Evolutionary conservation across 2,888 invertebrate species (phyloP), one percentile per base, ranked within the genome.

Genomic region (Anticlea derivata): DNA sequence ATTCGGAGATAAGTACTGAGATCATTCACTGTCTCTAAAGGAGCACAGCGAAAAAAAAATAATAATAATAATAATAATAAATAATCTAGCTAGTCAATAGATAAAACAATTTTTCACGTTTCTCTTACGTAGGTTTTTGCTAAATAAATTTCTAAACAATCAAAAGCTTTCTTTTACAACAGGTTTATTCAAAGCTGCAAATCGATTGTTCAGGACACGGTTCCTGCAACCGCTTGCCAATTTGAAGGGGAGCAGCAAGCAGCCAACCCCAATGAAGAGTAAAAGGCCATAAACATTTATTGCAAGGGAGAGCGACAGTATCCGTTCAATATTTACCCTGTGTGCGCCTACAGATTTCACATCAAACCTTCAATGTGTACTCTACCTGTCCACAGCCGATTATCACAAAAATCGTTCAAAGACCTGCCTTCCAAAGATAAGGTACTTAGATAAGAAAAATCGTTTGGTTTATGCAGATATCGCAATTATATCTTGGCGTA

Each of bases 321-420:
- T 40, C 27, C 8, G 35, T 35, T 34, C 29, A 12, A 39, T 20
- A 38, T 37, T 37, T 24, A 5, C 27, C 20, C n/a, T 13, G 26
- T 24, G 13, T n/a, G 27, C 22, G 20, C 22, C 50, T 40, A 44
- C 66, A 65, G 58, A 72, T 78, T 75, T 71, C 70, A 70, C 65
- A 75, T 70, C 68, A 62, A 70, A 62, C 56, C 52, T 65, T 13
- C 43, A 55, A 53, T 52, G 50, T 56, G 11, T 22, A 31, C 17
- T 24, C 20, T 49, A 44, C 34, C 38, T 55, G 50, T 41, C 26
- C 43, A 39, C 50, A 20, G 17, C 46, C 39, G 44, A 43, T 50
- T 58, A 60, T 40, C 46, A 44, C 60, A 58, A 50, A 62, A 50
- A 62, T 66, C 65, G 60, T 66, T 61, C 63, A 57, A 53, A 56